A percentile compares a stretch with the other conserved stretches of the same genome.
Conservation (phyloP, 2,888 invertebrate species). For the Tenodera sinensis region DNA sequence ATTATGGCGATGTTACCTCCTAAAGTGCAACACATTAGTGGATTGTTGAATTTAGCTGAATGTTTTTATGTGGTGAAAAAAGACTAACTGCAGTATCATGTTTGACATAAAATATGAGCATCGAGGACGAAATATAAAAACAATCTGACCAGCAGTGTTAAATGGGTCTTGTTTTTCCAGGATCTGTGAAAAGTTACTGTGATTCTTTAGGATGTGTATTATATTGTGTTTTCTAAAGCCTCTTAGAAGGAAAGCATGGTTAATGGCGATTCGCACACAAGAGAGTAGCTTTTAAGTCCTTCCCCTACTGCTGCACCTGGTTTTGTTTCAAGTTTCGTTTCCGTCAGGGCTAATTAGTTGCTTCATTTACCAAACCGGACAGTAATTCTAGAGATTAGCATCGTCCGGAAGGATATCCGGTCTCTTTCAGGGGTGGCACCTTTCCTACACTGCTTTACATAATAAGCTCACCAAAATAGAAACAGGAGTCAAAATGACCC, state of each 20-base stretch:
- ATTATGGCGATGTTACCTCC: not conserved
- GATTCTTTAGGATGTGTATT: not conserved
- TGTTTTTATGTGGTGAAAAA: not conserved
- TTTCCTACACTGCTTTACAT: rapidly evolving
- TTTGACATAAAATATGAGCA: not conserved
- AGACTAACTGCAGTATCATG: not conserved
- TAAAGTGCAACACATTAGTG: not conserved
- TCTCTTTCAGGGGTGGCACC: not conserved
- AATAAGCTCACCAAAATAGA: not conserved
- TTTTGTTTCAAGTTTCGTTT: not conserved
- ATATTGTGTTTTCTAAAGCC: not conserved
- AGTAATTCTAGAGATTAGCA: not conserved
- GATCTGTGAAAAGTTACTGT: not conserved
- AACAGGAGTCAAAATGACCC: not conserved
- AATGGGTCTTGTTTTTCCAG: not conserved
- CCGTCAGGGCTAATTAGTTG: not conserved
- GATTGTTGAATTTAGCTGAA: not conserved
- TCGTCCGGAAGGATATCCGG: not conserved
- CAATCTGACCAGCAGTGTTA: not conserved
- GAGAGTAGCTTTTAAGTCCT: not conserved
- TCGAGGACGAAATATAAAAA: not conserved
- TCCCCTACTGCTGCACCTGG: not conserved
- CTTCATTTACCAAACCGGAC: not conserved
- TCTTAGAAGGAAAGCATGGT: not conserved
- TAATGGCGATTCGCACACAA: not conserved